Evolutionary conservation across 2,797 vertebrate genomes (phyloP), one percentile per base, ranked within the genome.

Genomic region (Molossus alvarezi): DNA sequence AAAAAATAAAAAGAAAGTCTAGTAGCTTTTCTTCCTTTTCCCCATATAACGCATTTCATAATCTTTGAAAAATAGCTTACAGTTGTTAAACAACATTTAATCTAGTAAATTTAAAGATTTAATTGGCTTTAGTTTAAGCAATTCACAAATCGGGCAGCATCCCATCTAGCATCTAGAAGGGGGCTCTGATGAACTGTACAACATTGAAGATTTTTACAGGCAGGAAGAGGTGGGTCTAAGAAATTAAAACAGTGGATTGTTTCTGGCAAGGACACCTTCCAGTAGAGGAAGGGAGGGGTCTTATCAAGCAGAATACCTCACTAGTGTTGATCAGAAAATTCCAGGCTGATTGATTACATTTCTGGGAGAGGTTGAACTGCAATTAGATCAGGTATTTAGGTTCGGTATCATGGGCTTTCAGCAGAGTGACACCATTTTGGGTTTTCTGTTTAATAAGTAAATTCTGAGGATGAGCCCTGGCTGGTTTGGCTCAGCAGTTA

Each of bases 21-120:
- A 64, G 13, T 76, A 13, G 5, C 85, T 90, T 85, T 92, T 85
- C 12, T 60, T 81, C 9, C 37, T 41, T 27, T 67, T 81, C 18
- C 48, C 58, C 48, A 4, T 10, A 45, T 21, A 76, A 81, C 18
- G 27, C 7, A 79, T 79, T 96, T 92, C 17, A 86, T 23, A 62
- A 18, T 69, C 37, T 94, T 84, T 79, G 77, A 80, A 92, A 91
- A 89, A 85, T 14, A 92, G 48, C 12, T 95, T 81, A 48, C 6
- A 82, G 53, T 81, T 81, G 37, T 81, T 81, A 45, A 75, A 75
- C 45, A 75, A 62, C 62, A 81, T 62, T 81, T 25, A 62, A 62
- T 15, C 37, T 45, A 81, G 37, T 48, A 81, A 81, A 29, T 81
- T 18, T 62, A 60, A 81, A 62, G 58, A 62, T 29, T 29, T 45